Percentiles rank a stretch among this genome's conserved stretches.
Conservation (phyloP, 2,113 vertebrate genomes). For the Chrysochloris asiatica region DNA sequence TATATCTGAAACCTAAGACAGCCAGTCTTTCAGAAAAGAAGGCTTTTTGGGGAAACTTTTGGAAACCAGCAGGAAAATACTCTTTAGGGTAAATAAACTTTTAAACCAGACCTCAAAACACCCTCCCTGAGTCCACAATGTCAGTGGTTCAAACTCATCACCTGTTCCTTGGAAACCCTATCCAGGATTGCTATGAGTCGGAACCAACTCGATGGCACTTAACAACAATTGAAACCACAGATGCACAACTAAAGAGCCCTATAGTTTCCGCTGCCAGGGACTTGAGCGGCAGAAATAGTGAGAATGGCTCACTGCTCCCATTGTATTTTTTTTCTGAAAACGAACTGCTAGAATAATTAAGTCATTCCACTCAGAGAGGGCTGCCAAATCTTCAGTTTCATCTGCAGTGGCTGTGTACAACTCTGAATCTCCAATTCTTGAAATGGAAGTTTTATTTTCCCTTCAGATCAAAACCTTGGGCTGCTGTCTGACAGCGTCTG, state of each 20-base stretch:
- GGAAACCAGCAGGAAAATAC: constrained; percentile 35
- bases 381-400: not conserved
- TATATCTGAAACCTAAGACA: not conserved
- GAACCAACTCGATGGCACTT: too few species aligned
- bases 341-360: constrained; percentile 46
- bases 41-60: not conserved
- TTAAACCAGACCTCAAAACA: not conserved
- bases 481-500: constrained; percentile 52
- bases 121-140: too few species aligned
- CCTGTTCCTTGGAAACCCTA: too few species aligned
- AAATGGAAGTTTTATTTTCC: constrained; percentile 57
- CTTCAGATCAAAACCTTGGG: not conserved
- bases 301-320: not conserved
- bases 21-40: not conserved
- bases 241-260: not conserved
- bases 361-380: constrained; percentile 19
- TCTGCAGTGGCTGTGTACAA: constrained; percentile 22
- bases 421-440: constrained; percentile 1
- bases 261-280: not conserved
- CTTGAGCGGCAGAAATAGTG: constrained; percentile 18
- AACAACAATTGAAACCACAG: not conserved
- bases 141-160: too few species aligned
- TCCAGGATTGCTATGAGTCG: too few species aligned
- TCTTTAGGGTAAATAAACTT: constrained; percentile 31
- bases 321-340: not conserved